Evolutionary conservation across 2,113 vertebrate genomes (phyloP).

Genomic region (Buteo buteo): DNA sequence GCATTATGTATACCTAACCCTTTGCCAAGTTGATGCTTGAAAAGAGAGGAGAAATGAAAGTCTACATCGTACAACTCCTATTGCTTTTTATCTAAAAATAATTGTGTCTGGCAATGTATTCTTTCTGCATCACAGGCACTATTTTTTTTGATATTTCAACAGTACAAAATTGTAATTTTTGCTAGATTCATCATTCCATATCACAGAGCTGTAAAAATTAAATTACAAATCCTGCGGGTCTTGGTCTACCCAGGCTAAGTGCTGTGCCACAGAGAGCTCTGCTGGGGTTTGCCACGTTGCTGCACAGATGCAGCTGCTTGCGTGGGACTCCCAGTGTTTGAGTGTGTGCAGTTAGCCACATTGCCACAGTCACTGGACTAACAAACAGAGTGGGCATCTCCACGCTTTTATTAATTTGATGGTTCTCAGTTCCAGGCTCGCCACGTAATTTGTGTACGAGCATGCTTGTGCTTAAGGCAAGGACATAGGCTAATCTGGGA

Average conservation of each 20-base stretch:
- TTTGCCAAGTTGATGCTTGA: not conserved
- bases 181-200: not conserved
- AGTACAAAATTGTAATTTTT: not conserved
- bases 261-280: not conserved
- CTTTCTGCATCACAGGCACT: not conserved
- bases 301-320: not conserved
- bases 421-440: not conserved
- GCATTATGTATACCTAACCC: not conserved
- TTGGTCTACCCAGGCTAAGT: not conserved
- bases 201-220: not conserved
- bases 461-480: not conserved
- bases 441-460: fast-evolving
- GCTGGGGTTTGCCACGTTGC: not conserved
- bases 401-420: not conserved
- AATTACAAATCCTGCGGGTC: not conserved
- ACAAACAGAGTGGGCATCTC: not conserved
- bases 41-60: not conserved
- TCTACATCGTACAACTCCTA: not conserved
- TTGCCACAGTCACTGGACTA: not conserved
- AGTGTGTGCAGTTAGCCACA: not conserved
- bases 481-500: not conserved
- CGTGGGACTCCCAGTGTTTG: not conserved
- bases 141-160: not conserved
- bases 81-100: not conserved
- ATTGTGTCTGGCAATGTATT: not conserved